Evolutionary conservation across 2,888 invertebrate genomes (phyloP).

Genomic region (Thereva nobilitata): DNA sequence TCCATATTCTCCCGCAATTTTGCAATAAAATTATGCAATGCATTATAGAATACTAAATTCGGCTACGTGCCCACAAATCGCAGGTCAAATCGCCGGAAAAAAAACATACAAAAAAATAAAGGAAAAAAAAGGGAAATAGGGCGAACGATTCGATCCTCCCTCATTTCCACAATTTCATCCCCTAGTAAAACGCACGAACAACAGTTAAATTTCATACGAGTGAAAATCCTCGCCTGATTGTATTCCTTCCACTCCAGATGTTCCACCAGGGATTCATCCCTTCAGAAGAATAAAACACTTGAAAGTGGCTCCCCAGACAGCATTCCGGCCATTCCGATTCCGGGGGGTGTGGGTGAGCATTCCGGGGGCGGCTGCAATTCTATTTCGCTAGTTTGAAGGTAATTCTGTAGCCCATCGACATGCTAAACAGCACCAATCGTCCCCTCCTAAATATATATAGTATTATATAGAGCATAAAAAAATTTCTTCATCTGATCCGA

Average conservation of each 20-base stretch:
- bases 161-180: neutral
- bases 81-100: too few species aligned
- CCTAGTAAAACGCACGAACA: conserved; percentile 8
- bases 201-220: conserved; percentile 27
- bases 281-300: conserved; percentile 14
- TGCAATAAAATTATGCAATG: too few species aligned
- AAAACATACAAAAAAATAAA: too few species aligned
- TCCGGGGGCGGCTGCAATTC: conserved; percentile 3
- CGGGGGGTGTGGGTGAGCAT: too few species aligned
- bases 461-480: conserved; percentile 3
- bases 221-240: conserved; percentile 21
- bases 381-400: conserved; percentile 31
- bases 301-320: conserved; percentile 15
- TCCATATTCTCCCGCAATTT: too few species aligned
- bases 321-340: neutral
- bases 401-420: conserved; percentile 28
- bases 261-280: conserved; percentile 24
- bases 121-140: too few species aligned
- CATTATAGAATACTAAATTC: too few species aligned
- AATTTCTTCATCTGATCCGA: conserved; percentile 17
- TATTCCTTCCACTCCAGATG: conserved; percentile 23
- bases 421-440: conserved; percentile 18
- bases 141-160: too few species aligned
- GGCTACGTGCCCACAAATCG: too few species aligned
- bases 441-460: neutral